phyloP scores from a whole-genome alignment of 2,888 invertebrate species.

The Perdita meconis region DNA sequence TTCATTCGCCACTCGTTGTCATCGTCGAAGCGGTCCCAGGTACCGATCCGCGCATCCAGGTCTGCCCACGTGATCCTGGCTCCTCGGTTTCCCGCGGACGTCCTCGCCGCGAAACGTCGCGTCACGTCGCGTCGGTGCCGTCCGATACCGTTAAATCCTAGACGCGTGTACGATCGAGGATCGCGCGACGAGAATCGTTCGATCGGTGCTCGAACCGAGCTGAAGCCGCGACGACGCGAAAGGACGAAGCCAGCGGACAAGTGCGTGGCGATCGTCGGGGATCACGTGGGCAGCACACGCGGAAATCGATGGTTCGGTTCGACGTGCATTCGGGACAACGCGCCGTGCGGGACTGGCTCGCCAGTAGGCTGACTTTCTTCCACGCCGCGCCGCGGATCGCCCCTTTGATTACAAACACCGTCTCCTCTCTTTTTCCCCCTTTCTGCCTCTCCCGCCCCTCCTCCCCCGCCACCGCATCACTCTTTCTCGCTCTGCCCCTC shows the following conservation, averaged over 20 bases:
- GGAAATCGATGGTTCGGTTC: conserved; percentile 66
- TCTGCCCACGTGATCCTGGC: conserved; percentile 29
- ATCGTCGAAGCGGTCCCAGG: neutral
- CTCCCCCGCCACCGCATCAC: conserved; percentile 4
- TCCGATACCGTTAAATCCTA: conserved; percentile 25
- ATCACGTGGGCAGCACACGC: conserved; percentile 66
- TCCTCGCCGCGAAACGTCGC: neutral
- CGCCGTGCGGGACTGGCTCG: conserved; percentile 77
- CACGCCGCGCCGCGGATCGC: conserved; percentile 71
- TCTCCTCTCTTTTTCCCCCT: conserved; percentile 45
- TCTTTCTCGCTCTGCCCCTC: conserved; percentile 1
- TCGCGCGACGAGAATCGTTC: conserved; percentile 1
- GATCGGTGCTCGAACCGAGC: neutral
- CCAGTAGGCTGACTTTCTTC: conserved; percentile 73
- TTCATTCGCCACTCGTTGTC: conserved; percentile 56
- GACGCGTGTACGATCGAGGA: neutral
- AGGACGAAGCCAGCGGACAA: neutral
- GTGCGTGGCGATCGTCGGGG: conserved; percentile 37
- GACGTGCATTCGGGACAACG: conserved; percentile 79
- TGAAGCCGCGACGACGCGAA: neutral
- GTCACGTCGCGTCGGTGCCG: neutral
- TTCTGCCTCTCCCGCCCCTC: conserved; percentile 15
- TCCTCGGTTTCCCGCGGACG: neutral
- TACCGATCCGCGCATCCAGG: conserved; percentile 1
- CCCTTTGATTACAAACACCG: conserved; percentile 79